Percentiles rank a stretch among this genome's conserved stretches.
Evolutionary conservation across 2,113 vertebrate species (phyloP).

Genomic region (Labeo catla): DNA sequence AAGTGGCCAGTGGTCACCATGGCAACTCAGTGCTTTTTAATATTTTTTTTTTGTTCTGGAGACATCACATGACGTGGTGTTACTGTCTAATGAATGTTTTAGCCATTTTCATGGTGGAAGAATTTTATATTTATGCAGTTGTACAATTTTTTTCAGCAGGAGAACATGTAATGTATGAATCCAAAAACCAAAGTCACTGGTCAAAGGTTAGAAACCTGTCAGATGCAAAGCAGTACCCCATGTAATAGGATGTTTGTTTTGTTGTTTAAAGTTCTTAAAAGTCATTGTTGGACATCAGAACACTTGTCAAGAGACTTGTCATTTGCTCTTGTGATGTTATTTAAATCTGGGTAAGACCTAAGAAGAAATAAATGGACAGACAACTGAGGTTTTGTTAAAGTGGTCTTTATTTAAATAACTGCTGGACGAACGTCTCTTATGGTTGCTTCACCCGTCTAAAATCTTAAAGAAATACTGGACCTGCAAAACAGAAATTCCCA

Average conservation of each 20-base stretch:
- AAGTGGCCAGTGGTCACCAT: slow-evolving; percentile 72
- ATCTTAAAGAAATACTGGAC: slow-evolving; percentile 98
- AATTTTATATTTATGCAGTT: slow-evolving; percentile 99
- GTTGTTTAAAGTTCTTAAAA: slow-evolving; percentile 81
- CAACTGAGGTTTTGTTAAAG: slow-evolving; percentile 62
- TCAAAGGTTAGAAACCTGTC: slow-evolving; percentile 89
- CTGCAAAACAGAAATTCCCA: slow-evolving; percentile 69
- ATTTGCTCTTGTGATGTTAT: slow-evolving; percentile 92
- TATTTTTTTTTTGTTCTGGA: slow-evolving; percentile 83
- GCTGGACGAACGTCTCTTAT: not conserved
- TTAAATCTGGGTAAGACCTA: slow-evolving; percentile 92
- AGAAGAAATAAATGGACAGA: slow-evolving; percentile 82
- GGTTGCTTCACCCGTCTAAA: slow-evolving; percentile 75
- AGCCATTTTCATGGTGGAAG: slow-evolving; percentile 99
- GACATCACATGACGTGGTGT: slow-evolving; percentile 91
- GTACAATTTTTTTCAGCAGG: slow-evolving; percentile 97
- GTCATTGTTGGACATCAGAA: slow-evolving; percentile 92
- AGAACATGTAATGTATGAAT: slow-evolving; percentile 95
- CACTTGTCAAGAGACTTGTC: slow-evolving; percentile 85
- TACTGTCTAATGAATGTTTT: slow-evolving; percentile 99
- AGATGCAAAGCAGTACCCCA: slow-evolving; percentile 94
- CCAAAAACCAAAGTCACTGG: slow-evolving; percentile 98
- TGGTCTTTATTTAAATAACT: slow-evolving; percentile 54
- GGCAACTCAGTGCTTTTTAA: slow-evolving; percentile 80
- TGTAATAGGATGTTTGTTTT: slow-evolving; percentile 87